A percentile compares a stretch with the other conserved stretches of the same genome.
Evolutionary conservation across 2,797 vertebrate species (phyloP).

Genomic region (Oreortyx pictus): DNA sequence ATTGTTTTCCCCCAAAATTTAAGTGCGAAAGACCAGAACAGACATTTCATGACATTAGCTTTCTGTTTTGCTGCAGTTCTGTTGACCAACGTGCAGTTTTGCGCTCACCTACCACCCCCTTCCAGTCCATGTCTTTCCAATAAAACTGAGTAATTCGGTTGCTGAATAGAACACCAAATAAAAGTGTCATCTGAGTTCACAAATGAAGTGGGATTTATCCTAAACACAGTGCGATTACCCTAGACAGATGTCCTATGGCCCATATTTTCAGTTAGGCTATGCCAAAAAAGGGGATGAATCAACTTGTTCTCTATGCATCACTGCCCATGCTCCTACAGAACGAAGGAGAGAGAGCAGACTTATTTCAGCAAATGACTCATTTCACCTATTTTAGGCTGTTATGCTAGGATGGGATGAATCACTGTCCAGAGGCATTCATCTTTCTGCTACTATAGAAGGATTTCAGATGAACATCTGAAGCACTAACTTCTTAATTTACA

Average conservation of each 20-base stretch:
- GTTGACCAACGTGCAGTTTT: not conserved
- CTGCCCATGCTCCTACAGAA: not conserved
- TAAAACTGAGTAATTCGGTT: not conserved
- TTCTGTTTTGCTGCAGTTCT: not conserved
- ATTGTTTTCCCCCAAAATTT: not conserved
- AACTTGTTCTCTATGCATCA: not conserved
- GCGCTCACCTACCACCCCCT: not conserved
- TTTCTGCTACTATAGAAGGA: not conserved
- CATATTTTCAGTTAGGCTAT: not conserved
- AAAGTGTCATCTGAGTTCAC: not conserved
- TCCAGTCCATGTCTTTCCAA: not conserved
- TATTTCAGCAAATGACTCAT: constrained; percentile 37
- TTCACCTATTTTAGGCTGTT: constrained; percentile 33
- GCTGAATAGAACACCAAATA: not conserved
- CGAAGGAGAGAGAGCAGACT: not conserved
- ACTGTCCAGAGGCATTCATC: not conserved
- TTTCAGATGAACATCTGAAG: not conserved
- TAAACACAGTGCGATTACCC: not conserved
- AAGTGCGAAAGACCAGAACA: not conserved
- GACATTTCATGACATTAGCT: not conserved
- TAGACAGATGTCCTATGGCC: not conserved
- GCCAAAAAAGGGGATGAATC: not conserved
- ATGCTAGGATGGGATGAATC: constrained; percentile 36
- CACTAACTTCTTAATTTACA: not conserved
- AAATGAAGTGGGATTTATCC: not conserved